Base-by-base conservation (phyloP, 2,113 vertebrate species). In the Oreocharis arfaki region DNA sequence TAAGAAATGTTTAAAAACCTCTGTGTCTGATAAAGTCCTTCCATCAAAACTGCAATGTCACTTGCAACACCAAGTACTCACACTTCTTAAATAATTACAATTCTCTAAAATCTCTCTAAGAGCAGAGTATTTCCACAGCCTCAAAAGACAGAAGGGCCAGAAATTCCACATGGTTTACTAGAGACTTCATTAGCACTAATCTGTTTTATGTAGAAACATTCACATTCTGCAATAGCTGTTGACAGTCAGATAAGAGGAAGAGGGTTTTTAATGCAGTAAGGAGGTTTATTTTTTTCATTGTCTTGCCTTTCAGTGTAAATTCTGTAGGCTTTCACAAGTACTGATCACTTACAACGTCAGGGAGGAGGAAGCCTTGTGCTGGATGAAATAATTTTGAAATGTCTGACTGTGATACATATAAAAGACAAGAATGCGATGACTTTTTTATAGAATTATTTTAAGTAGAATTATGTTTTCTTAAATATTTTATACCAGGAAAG, bases 391-490 rank as follows among this genome's bases (percentile, higher is more conserved):
- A 79, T 93, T 95, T 93, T 90, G 59, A 90, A 87, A 85, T 59
- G 53, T 74, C 78, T 96, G 79, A 64, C 41, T 86, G 50, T 79
- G 64, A 81, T 84, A 78, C n/a, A 52, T 68, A 86, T 44, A 77
- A 95, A 84, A 84, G 84, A 95, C 94, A 93, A 75, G 65, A 81
- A 89, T 53, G 5, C 77, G 71, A 83, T 94, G 70, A 91, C 37
- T 90, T 93, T 96, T 95, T 94, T 15, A 95, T 81, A 41, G 70
- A 89, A 87, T 88, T 96, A 85, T 86, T 96, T 96, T 93, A 96
- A 93, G 64, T 42, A 81, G 56, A 91, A 94, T 93, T 93, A 90
- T 27, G 12, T 91, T 95, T 96, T 93, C 76, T 93, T 95, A 82
- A 95, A 89, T 95, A 87, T 96, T 97, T 95, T 79, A 87, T 96